These are phyloP conservation scores for Torymus aiolomorphi DNA, from an alignment of 2,888 invertebrate genomes.

Conservation along the genomic window DNA sequence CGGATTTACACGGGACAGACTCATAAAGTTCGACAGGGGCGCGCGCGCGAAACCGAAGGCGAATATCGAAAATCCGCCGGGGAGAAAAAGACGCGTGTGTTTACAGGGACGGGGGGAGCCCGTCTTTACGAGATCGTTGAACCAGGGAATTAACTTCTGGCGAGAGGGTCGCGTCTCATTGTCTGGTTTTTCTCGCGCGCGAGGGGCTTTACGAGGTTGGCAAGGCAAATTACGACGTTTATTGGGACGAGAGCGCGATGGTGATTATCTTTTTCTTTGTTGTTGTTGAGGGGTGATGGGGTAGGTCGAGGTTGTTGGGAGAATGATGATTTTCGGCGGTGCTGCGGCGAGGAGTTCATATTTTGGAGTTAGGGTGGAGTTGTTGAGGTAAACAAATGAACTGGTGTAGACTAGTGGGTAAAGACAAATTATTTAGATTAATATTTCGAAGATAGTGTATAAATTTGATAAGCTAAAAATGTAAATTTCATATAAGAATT, in stretches of 20 bases:
- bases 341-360: no score
- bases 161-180: not conserved
- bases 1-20: slow-evolving; percentile 43
- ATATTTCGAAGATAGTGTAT: no score
- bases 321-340: no score
- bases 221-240: not conserved
- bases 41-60: not conserved
- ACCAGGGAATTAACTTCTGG: slow-evolving; percentile 44
- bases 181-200: no score
- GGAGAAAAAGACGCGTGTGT: slow-evolving; percentile 3
- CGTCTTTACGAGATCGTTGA: slow-evolving; percentile 53
- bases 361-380: no score
- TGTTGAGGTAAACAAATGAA: no score
- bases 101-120: slow-evolving; percentile 4
- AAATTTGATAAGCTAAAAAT: no score
- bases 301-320: no score
- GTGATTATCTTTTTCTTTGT: not conserved
- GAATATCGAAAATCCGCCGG: slow-evolving; percentile 33
- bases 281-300: no score
- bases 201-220: not conserved
- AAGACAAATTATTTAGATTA: no score
- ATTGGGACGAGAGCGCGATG: not conserved
- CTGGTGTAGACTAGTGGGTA: no score
- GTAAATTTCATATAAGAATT: no score
- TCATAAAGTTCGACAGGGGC: slow-evolving; percentile 49